Evolutionary conservation across 35 echinoderm and acorn worm genomes (phyloP).

Genomic region (Amphiura filiformis): DNA sequence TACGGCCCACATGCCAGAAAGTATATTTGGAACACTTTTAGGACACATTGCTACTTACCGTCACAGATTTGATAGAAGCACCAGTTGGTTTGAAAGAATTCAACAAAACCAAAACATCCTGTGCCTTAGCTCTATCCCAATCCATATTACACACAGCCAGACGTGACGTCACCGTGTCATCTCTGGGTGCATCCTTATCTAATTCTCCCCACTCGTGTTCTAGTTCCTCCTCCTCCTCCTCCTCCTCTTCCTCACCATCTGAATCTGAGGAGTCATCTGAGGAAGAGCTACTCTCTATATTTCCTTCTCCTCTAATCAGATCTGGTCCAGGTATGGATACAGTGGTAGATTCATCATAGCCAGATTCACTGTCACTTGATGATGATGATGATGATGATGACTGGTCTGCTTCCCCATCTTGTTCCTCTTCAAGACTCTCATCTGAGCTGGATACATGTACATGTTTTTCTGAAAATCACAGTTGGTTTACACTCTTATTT

Average conservation of each 20-base stretch:
- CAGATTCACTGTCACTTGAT: too few relatives aligned
- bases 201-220: conserved; percentile 91
- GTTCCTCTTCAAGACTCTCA: too few relatives aligned
- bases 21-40: too few relatives aligned
- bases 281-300: conserved; percentile 43
- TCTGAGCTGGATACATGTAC: too few relatives aligned
- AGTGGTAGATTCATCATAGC: too few relatives aligned
- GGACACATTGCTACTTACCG: too few relatives aligned
- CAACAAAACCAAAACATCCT: conserved; percentile 79
- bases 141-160: conserved; percentile 93
- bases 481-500: too few relatives aligned
- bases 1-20: too few relatives aligned
- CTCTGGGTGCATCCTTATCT: conserved; percentile 67
- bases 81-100: conserved; percentile 95
- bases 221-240: conserved; percentile 33
- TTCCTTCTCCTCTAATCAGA: conserved; percentile 48
- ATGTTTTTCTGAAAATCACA: too few relatives aligned
- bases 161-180: conserved; percentile 32
- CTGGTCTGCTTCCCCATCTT: too few relatives aligned
- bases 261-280: conserved; percentile 63
- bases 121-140: conserved; percentile 86
- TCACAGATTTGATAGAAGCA: conserved; percentile 82
- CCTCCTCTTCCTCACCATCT: conserved; percentile 36
- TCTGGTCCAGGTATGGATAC: conserved; percentile 5
- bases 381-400: too few relatives aligned